phyloP scores from a whole-genome alignment of 2,797 vertebrate genomes.

The Caiman crocodilus region DNA sequence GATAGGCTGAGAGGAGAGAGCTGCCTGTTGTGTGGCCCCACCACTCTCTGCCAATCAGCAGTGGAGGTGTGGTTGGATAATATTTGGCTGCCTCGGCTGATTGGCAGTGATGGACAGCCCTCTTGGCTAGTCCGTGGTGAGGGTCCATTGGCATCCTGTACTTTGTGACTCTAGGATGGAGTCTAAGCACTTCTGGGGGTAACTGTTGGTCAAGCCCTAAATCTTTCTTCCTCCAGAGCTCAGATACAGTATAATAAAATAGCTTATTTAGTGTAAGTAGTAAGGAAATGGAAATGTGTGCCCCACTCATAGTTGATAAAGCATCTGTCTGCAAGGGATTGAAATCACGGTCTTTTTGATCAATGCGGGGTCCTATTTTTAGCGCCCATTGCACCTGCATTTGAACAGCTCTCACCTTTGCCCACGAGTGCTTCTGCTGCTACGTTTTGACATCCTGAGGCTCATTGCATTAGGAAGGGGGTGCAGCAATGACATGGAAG shows the following conservation, averaged over 20 bases:
- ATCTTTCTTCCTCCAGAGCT: not conserved
- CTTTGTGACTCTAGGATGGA: not conserved
- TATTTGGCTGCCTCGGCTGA: too few species aligned
- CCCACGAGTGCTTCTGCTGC: fast-evolving
- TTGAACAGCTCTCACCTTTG: not conserved
- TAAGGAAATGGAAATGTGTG: too few species aligned
- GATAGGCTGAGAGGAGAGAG: too few species aligned
- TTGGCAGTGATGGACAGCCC: too few species aligned
- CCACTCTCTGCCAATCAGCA: too few species aligned
- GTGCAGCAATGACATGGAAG: not conserved
- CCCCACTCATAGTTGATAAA: not conserved
- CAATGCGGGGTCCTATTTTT: fast-evolving
- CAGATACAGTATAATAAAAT: not conserved
- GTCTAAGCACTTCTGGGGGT: not conserved
- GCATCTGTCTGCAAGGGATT: not conserved
- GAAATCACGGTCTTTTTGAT: not conserved
- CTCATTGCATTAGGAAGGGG: not conserved
- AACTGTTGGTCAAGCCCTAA: not conserved
- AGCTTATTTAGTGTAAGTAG: not conserved
- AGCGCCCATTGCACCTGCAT: not conserved
- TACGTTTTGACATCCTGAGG: not conserved
- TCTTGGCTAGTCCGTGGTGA: too few species aligned
- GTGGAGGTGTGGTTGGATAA: too few species aligned
- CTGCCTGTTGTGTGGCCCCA: too few species aligned
- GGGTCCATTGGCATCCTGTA: not conserved